Conservation (phyloP, 2,113 vertebrate genomes). For the Tachycineta bicolor region DNA sequence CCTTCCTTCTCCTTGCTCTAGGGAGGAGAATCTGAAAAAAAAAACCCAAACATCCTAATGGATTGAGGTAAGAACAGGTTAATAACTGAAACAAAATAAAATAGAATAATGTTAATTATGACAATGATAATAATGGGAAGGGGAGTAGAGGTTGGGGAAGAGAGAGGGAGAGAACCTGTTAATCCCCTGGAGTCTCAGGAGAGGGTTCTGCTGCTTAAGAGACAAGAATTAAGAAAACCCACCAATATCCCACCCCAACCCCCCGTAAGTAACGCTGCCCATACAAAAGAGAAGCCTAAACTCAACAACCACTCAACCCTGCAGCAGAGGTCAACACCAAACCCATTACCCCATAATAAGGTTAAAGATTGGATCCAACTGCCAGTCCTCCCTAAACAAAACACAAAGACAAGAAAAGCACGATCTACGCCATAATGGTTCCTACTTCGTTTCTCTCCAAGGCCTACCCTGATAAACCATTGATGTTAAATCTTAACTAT, state of each 20-base stretch:
- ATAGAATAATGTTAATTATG: not conserved
- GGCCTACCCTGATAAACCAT: not conserved
- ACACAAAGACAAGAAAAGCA: not conserved
- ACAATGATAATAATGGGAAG: not conserved
- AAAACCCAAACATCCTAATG: fast-evolving
- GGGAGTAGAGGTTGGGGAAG: not conserved
- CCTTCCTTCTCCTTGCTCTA: not conserved
- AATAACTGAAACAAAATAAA: not conserved
- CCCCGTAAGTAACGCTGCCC: not conserved
- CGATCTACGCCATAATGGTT: not conserved
- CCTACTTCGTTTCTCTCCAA: not conserved
- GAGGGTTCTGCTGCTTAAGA: not conserved
- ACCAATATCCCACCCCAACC: not conserved
- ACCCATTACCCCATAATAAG: not conserved
- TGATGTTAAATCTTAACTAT: not conserved
- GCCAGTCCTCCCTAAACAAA: not conserved
- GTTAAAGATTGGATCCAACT: not conserved
- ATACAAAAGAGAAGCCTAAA: not conserved
- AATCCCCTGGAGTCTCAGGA: not conserved
- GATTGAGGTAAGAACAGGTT: not conserved
- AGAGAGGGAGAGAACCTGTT: not conserved
- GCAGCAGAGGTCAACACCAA: not conserved
- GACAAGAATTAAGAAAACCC: not conserved
- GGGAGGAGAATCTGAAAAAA: not conserved
- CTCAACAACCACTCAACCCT: not conserved